A percentile compares a stretch with the other conserved stretches of the same genome.
Evolutionary conservation across 2,888 invertebrate species (phyloP).

Genomic region (Euplagia quadripunctaria): DNA sequence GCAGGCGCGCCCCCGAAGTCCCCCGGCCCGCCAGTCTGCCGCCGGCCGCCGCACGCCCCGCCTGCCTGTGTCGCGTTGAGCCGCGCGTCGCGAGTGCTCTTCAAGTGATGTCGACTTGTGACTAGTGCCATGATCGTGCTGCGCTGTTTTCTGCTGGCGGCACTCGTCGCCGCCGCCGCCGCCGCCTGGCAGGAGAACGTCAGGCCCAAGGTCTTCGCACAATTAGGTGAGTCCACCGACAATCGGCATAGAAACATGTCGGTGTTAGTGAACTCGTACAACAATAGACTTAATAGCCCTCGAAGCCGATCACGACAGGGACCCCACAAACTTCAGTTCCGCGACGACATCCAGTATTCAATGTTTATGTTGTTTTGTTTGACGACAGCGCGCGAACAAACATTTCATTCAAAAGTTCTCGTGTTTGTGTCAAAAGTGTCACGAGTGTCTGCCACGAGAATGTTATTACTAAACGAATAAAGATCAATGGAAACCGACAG

Average conservation of each 20-base stretch:
- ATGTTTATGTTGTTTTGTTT: constrained; percentile 83
- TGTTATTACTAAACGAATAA: constrained; percentile 51
- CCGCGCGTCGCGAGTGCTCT: constrained; percentile 78
- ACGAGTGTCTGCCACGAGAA: constrained; percentile 51
- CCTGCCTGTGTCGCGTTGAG: constrained; percentile 62
- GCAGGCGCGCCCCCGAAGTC: constrained; percentile 74
- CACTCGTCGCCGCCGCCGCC: constrained; percentile 86
- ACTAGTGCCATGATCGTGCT: constrained; percentile 86
- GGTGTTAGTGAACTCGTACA: constrained; percentile 72
- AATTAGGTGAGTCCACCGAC: constrained; percentile 92
- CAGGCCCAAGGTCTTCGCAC: constrained; percentile 96
- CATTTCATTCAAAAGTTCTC: constrained; percentile 74
- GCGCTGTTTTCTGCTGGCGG: constrained; percentile 84
- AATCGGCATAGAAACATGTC: constrained; percentile 66
- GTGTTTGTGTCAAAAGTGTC: constrained; percentile 75
- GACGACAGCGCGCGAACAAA: constrained; percentile 78
- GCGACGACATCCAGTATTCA: constrained; percentile 57
- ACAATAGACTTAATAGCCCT: constrained; percentile 74
- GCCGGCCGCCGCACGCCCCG: constrained; percentile 86
- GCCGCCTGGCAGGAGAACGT: constrained; percentile 96
- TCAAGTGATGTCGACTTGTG: constrained; percentile 85
- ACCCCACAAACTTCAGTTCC: constrained; percentile 61
- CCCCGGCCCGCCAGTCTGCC: constrained; percentile 85
- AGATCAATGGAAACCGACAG: constrained; percentile 44
- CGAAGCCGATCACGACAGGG: constrained; percentile 60